Percentiles rank a stretch among this genome's conserved stretches.
These are phyloP conservation scores for Neodontobutis hainanensis DNA, from an alignment of 2,113 vertebrate genomes.

Conservation along the genomic window DNA sequence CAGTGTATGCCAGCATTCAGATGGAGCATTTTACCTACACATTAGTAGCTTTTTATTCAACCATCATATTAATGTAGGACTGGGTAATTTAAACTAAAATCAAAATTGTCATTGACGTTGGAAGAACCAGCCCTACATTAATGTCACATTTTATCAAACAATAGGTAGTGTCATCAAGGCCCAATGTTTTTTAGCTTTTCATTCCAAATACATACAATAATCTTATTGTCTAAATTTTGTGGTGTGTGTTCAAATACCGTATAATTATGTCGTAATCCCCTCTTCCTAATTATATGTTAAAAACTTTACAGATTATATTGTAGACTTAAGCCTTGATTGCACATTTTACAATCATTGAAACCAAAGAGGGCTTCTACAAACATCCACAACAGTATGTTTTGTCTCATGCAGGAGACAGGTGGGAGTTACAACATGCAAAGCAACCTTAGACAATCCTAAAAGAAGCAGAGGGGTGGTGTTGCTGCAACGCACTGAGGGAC, in stretches of 20 bases:
- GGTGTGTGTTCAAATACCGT: no score
- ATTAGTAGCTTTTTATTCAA: background rate
- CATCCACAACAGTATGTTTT: conserved; percentile 1
- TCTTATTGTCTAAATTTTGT: no score
- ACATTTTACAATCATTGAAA: conserved; percentile 16
- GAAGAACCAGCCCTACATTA: background rate
- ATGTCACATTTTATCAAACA: background rate
- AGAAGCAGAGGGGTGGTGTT: conserved; percentile 31
- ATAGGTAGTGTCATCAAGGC: conserved; percentile 39
- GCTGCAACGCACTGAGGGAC: conserved; percentile 53
- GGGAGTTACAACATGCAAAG: conserved; percentile 55
- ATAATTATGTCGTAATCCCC: no score
- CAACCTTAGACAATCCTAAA: conserved; percentile 1
- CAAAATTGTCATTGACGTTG: no score
- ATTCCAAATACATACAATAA: no score
- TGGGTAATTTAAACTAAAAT: background rate
- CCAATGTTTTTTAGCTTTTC: background rate
- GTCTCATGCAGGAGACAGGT: conserved; percentile 59
- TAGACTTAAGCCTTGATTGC: conserved; percentile 27
- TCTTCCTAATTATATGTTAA: no score
- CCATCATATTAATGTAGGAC: background rate
- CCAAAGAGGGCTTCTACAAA: conserved; percentile 7
- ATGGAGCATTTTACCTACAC: background rate
- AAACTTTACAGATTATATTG: background rate
- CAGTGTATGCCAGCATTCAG: conserved; percentile 26